Conservation (phyloP, 1,140 invertebrate species). For the Calephelis nemesis region DNA sequence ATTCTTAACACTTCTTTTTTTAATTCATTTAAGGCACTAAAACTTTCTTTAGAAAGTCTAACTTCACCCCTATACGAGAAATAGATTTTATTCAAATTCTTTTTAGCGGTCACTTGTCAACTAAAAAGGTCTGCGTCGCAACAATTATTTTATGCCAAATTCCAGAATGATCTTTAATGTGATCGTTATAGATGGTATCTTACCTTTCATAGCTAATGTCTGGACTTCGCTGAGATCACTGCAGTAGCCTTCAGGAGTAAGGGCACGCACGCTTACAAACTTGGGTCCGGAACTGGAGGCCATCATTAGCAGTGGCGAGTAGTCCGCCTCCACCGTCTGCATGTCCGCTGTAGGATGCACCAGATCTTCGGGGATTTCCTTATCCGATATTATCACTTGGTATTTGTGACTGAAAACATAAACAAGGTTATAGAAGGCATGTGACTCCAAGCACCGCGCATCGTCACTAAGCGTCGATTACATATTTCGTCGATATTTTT, state of each 20-base stretch:
- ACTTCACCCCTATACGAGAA: no score
- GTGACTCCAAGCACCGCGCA: no score
- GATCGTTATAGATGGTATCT: conserved; percentile 37
- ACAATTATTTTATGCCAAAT: no score
- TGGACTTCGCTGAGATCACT: conserved; percentile 83
- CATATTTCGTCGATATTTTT: no score
- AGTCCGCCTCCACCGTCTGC: conserved; percentile 69
- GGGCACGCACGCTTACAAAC: conserved; percentile 83
- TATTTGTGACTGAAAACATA: conserved; percentile 79
- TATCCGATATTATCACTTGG: conserved; percentile 82
- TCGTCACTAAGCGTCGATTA: no score
- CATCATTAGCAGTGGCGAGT: conserved; percentile 81
- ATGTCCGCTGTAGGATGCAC: conserved; percentile 76
- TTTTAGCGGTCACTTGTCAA: no score
- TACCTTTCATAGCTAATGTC: conserved; percentile 67
- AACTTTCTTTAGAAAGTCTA: no score
- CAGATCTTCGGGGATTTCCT: conserved; percentile 61
- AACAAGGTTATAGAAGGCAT: conserved; percentile 6
- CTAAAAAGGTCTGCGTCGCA: no score
- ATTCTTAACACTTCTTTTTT: no score
- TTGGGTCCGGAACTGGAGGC: conserved; percentile 79
- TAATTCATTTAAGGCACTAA: no score
- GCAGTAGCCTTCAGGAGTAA: conserved; percentile 82
- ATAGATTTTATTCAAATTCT: no score
- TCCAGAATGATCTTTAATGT: no score